Evolutionary conservation across 2,888 invertebrate species (phyloP).

Genomic region (Machimus rusticus): DNA sequence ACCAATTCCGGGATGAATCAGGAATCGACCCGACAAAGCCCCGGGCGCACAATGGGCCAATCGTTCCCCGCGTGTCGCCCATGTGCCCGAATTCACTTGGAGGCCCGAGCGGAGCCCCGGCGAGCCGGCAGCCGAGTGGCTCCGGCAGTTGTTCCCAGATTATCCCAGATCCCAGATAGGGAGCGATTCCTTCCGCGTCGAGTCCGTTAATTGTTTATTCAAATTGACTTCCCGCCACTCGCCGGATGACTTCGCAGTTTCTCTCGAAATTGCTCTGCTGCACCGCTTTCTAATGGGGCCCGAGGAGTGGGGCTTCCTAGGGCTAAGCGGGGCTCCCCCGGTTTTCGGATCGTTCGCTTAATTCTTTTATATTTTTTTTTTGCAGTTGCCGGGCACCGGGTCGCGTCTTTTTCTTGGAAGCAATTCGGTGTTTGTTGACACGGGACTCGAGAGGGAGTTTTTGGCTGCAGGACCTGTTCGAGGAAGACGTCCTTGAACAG

Average conservation of each 20-base stretch:
- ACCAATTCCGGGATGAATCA: neutral
- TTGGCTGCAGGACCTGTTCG: neutral
- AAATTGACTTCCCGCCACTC: slow-evolving; percentile 28
- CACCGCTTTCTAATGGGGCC: neutral
- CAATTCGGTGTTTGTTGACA: neutral
- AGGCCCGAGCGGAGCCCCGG: neutral
- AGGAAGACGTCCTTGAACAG: neutral
- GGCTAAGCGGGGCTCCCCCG: neutral
- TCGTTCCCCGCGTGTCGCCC: neutral
- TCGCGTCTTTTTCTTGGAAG: neutral
- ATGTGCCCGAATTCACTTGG: neutral
- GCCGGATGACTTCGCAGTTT: slow-evolving; percentile 1
- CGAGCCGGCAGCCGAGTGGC: neutral
- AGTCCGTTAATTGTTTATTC: slow-evolving; percentile 31
- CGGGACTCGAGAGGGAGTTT: neutral
- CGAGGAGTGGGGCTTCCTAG: neutral
- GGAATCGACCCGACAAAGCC: neutral
- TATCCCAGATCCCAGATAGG: neutral
- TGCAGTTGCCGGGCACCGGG: neutral
- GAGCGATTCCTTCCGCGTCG: slow-evolving; percentile 4
- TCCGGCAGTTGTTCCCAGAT: neutral
- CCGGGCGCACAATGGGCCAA: neutral
- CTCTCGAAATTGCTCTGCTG: neutral
- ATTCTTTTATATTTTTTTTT: neutral
- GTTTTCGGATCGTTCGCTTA: neutral